These are phyloP conservation scores for Grantiella picta DNA, from an alignment of 2,113 vertebrate species.

Conservation along the genomic window DNA sequence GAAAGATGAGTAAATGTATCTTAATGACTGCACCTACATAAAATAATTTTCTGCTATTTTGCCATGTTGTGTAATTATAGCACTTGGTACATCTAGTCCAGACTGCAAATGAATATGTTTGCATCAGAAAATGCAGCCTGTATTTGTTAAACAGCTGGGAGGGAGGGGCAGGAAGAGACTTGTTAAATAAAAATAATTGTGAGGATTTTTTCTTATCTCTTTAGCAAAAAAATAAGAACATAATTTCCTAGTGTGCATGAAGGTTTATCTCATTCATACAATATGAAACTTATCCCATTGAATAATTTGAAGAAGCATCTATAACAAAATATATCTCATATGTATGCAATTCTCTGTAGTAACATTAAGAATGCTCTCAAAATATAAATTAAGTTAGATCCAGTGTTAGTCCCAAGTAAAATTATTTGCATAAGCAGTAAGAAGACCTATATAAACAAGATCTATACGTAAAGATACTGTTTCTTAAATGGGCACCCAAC, in stretches of 20 bases:
- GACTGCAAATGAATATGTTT: not conserved
- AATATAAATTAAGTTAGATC: not conserved
- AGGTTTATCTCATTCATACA: not conserved
- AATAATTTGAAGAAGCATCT: not conserved
- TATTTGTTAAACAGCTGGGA: not conserved
- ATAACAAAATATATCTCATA: not conserved
- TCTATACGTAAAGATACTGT: not conserved
- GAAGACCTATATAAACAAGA: not conserved
- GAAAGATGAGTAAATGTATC: not conserved
- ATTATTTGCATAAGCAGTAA: not conserved
- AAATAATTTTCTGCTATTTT: not conserved
- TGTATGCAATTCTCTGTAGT: not conserved
- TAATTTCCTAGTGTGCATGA: not conserved
- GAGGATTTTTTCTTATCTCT: not conserved
- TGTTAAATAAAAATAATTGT: not conserved
- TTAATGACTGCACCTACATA: not conserved
- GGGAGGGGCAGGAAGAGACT: not conserved
- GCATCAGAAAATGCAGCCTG: not conserved
- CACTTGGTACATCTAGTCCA: not conserved
- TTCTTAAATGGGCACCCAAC: not conserved
- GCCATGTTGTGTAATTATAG: not conserved
- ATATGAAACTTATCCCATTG: not conserved
- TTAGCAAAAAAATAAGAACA: not conserved
- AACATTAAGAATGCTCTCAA: not conserved
- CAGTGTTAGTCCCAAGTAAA: not conserved